Base-by-base conservation (phyloP, 2,888 invertebrate genomes). In the Nipponacmea schrenckii region DNA sequence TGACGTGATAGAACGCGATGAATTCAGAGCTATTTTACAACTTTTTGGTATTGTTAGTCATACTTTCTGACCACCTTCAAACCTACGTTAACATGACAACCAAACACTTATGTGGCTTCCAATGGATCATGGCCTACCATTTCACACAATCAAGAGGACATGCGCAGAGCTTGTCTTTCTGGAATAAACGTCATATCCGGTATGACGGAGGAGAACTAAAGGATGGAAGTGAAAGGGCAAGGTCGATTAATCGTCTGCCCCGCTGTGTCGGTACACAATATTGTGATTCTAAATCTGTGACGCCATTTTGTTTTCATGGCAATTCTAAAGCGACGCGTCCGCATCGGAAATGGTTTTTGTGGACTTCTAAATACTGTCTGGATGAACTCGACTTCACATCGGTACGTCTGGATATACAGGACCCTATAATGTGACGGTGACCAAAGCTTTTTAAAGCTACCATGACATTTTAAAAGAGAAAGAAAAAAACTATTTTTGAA, bases 1-100 rank as follows among this genome's bases (percentile, higher is more conserved):
- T 48, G 66, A 75, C 17, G 70, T 75, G 45, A 75, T 75, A 66
- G 72, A 75, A 27, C 64, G 75, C n/a, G 75, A 75, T 39, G 73
- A 73, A 50, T 74, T 74, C 27, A 69, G 72, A 45, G 74, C 74
- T 20, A 74, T 74, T 70, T 46, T 74, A 62, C 72, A 72, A 45
- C 68, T 74, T 1, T 56, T 74, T 15, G 74, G 74, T 10, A 69
- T 74, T 45, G 72, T 74, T 20, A 72, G 68, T 31, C 70, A 68
- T 56, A 64, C 75, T 12, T 68, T 70, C 44, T 69, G 69, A 65
- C 17, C 39, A 39, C 5, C 56, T 56, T 56, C 20, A 56, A 20
- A 56, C 14, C 24, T 24, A 24, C 56, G 24, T 56, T 24, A 56
- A 20, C 12, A 56, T 56, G 56, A 24, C 56, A 56, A 56, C 56